Evolutionary conservation across 2,888 invertebrate species (phyloP).

Genomic region (Stenurella melanura): DNA sequence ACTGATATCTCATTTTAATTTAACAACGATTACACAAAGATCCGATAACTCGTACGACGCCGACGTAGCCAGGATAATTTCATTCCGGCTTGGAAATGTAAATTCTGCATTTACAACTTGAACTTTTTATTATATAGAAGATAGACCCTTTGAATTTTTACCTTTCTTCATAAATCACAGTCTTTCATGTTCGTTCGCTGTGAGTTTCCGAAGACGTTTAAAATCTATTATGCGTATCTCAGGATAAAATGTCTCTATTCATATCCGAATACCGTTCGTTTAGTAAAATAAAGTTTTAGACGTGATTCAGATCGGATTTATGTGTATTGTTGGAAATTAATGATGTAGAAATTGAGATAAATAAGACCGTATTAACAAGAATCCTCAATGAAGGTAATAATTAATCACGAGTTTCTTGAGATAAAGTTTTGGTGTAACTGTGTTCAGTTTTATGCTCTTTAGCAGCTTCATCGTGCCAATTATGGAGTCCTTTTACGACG

Average conservation of each 20-base stretch:
- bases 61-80: background rate
- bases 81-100: slow-evolving; percentile 7
- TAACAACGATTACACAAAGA: background rate
- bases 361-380: background rate
- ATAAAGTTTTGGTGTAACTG: background rate
- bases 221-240: slow-evolving; percentile 20
- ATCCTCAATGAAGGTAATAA: slow-evolving; percentile 15
- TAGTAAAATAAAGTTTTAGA: slow-evolving; percentile 16
- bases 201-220: slow-evolving; percentile 23
- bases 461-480: background rate
- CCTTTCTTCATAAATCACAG: slow-evolving; percentile 29
- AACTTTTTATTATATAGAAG: background rate
- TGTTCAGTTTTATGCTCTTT: background rate
- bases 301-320: slow-evolving; percentile 4
- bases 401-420: slow-evolving; percentile 19
- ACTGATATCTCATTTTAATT: background rate
- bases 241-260: slow-evolving; percentile 37
- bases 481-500: background rate
- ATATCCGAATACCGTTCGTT: slow-evolving; percentile 28
- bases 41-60: background rate
- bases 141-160: slow-evolving; percentile 20
- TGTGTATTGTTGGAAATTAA: slow-evolving; percentile 12
- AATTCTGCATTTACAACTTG: background rate
- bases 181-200: slow-evolving; percentile 1
- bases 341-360: slow-evolving; percentile 30